phyloP scores from a whole-genome alignment of 2,797 vertebrate genomes.

The Gobio occitaniae region DNA sequence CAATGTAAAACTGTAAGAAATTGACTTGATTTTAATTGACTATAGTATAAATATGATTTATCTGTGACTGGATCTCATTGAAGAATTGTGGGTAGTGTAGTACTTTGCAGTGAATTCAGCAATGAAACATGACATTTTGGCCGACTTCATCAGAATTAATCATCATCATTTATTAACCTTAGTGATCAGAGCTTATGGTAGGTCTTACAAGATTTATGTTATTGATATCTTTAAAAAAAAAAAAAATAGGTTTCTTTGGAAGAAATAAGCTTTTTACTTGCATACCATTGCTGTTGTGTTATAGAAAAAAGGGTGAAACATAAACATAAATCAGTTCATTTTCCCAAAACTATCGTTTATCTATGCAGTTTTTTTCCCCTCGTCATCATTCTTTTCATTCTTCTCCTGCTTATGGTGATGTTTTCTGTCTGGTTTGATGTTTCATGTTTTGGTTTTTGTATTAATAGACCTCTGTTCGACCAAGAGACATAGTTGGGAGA shows the following conservation, averaged over 20 bases:
- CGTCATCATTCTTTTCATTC: neutral
- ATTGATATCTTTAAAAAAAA: neutral
- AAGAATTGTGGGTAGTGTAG: constrained; percentile 10
- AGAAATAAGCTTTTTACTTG: neutral
- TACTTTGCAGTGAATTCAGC: neutral
- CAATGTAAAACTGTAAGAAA: neutral
- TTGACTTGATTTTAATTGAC: neutral
- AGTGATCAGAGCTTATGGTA: neutral
- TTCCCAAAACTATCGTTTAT: too few species aligned
- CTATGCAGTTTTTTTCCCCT: constrained; percentile 20
- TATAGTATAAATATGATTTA: neutral
- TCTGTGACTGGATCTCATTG: neutral
- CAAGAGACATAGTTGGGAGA: neutral
- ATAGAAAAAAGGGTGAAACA: neutral
- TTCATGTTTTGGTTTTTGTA: constrained; percentile 68
- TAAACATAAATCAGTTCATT: too few species aligned
- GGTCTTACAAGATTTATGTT: neutral
- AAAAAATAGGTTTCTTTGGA: neutral
- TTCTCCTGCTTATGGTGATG: constrained; percentile 53
- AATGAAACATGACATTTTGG: neutral
- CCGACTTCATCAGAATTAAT: neutral
- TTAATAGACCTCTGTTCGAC: constrained; percentile 71
- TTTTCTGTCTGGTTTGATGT: constrained; percentile 53
- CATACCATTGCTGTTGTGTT: neutral
- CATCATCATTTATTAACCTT: neutral